Percentiles rank a stretch among this genome's conserved stretches.
Conservation (phyloP, 1,140 invertebrate species). For the Muscidifurax raptorellus region DNA sequence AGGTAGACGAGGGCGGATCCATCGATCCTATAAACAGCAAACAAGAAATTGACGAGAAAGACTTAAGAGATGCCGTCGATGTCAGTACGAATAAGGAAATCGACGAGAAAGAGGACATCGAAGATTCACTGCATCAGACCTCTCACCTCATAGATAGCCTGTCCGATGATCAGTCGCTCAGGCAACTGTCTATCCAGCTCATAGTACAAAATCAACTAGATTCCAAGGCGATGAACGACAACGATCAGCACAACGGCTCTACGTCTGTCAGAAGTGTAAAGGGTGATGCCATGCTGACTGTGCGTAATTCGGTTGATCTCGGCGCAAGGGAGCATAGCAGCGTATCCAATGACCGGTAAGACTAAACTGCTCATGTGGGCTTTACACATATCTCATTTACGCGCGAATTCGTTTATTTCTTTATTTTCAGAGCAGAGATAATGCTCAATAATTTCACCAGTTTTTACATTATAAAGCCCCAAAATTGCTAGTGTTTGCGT, state of each 20-base stretch:
- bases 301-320: too few species aligned
- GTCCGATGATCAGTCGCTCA: background rate
- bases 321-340: background rate
- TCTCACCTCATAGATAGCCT: constrained; percentile 20
- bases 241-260: background rate
- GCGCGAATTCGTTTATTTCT: too few species aligned
- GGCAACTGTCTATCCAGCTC: constrained; percentile 4
- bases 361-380: background rate
- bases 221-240: background rate
- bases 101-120: background rate
- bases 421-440: too few species aligned
- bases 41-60: background rate
- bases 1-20: too few species aligned
- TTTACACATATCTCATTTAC: too few species aligned
- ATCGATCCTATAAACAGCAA: background rate
- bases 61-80: background rate
- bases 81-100: background rate
- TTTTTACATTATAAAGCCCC: too few species aligned
- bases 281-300: too few species aligned
- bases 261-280: too few species aligned
- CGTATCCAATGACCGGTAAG: background rate
- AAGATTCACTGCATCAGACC: constrained; percentile 17
- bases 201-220: background rate
- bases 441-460: background rate
- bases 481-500: too few species aligned